Evolutionary conservation across 2,113 vertebrate genomes (phyloP).

Genomic region (Ceuthmochares aereus): DNA sequence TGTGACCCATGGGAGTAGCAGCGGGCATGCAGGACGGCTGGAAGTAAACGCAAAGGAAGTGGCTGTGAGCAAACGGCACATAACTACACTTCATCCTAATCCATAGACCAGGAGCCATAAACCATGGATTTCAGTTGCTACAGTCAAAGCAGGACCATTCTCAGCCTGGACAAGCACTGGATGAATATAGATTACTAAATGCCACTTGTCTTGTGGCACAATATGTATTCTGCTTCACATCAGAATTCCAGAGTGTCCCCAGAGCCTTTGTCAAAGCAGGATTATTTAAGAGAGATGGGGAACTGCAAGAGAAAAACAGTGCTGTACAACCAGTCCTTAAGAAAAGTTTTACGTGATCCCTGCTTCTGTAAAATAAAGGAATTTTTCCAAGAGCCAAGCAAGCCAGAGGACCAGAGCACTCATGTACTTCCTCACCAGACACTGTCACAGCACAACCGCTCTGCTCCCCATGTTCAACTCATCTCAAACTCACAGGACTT

Average conservation of each 20-base stretch:
- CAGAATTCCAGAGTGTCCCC: not conserved
- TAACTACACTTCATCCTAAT: not conserved
- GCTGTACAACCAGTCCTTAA: not conserved
- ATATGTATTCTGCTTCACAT: accelerated
- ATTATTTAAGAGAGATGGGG: not conserved
- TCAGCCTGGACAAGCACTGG: not conserved
- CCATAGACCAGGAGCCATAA: not conserved
- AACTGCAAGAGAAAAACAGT: not conserved
- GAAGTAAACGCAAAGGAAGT: not conserved
- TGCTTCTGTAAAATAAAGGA: not conserved
- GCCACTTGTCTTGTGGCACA: not conserved
- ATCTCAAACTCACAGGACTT: not conserved
- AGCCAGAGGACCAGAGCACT: not conserved
- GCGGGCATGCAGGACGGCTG: slow-evolving; percentile 83
- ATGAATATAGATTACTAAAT: not conserved
- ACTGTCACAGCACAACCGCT: accelerated
- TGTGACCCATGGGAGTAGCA: slow-evolving; percentile 92
- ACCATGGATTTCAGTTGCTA: accelerated
- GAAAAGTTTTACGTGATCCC: not conserved
- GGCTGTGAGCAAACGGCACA: not conserved
- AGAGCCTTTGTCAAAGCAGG: not conserved
- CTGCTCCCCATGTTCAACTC: not conserved
- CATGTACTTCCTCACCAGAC: not conserved
- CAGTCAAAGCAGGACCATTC: not conserved
- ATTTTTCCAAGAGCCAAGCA: not conserved